A percentile compares a stretch with the other conserved stretches of the same genome.
Conservation (phyloP, 2,888 invertebrate species). For the Sarcophaga caerulescens region DNA sequence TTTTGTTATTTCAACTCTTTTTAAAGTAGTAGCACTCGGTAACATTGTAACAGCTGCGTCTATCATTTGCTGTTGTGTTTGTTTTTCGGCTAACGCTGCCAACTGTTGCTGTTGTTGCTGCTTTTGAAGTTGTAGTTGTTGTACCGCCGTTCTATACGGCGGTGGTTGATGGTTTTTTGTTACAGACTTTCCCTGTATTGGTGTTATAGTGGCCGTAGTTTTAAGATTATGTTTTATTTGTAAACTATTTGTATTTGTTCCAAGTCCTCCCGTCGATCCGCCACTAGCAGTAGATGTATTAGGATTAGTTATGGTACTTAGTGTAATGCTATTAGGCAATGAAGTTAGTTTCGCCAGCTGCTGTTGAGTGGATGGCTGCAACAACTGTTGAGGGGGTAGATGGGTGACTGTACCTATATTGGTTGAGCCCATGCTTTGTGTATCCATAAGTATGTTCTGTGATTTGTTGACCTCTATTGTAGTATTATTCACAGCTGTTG, state of each 20-base stretch:
- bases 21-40: constrained; percentile 79
- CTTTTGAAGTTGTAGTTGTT: constrained; percentile 77
- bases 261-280: constrained; percentile 58
- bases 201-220: constrained; percentile 79
- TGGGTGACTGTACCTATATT: constrained; percentile 85
- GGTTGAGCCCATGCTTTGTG: constrained; percentile 83
- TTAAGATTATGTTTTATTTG: constrained; percentile 74
- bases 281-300: constrained; percentile 42
- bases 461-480: constrained; percentile 43
- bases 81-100: constrained; percentile 64
- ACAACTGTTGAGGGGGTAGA: constrained; percentile 71
- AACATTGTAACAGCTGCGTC: constrained; percentile 80
- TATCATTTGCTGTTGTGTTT: constrained; percentile 76
- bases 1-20: constrained; percentile 75
- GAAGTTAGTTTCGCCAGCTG: constrained; percentile 74
- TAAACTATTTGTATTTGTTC: constrained; percentile 56
- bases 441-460: constrained; percentile 65
- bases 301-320: constrained; percentile 73
- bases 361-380: constrained; percentile 70
- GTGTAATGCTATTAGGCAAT: constrained; percentile 76
- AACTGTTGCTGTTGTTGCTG: constrained; percentile 73
- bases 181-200: constrained; percentile 79
- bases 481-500: constrained; percentile 50
- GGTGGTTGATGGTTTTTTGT: constrained; percentile 79
- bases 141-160: constrained; percentile 77